Evolutionary conservation across 2,113 vertebrate genomes (phyloP), one percentile per base, ranked within the genome.

Genomic region (Sminthopsis crassicaudata): DNA sequence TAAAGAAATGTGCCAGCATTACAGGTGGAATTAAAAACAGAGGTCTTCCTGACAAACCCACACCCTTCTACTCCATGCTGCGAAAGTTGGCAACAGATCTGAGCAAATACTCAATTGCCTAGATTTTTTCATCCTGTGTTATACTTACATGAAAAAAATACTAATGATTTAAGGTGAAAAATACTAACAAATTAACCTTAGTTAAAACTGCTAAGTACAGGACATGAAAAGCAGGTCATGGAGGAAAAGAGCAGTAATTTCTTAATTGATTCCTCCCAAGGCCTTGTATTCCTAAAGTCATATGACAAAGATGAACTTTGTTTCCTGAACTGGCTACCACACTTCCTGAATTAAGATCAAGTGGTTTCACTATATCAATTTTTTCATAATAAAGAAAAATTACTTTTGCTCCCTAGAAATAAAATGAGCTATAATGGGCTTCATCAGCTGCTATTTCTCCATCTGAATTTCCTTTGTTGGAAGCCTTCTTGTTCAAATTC

Each of bases 331-430:
- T 92, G 42, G 52, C 30, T 54, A 60, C 9, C 51, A 9, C 53
- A 50, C 26, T 36, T 94, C 19, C 54, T 89, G 46, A 42, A 42
- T 46, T 91, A 97, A 93, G 95, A 90, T 48, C 27, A 16, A 50
- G 50, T 50, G 14, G 57, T 42, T 7, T 57, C 50, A 96, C 27
- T 51, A 46, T 4, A 50, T 19, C 0, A 50, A 27, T 24, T 84
- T 96, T 93, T 90, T 94, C n/a, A 96, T 53, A 53, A n/a, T 92
- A 90, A 93, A 46, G 50, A 95, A 96, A 95, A 84, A 92, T 42
- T 88, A 92, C 23, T 55, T 96, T 91, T 92, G 24, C 30, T 23
- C 26, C 48, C 3, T 50, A 30, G 90, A 97, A 96, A 76, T 25
- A 96, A n/a, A 94, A 46, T 7, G 91, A 12, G 12, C 26, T 89